Evolutionary conservation across 2,888 invertebrate species (phyloP), one percentile per base, ranked within the genome.

Genomic region (Seira sanloemensis): DNA sequence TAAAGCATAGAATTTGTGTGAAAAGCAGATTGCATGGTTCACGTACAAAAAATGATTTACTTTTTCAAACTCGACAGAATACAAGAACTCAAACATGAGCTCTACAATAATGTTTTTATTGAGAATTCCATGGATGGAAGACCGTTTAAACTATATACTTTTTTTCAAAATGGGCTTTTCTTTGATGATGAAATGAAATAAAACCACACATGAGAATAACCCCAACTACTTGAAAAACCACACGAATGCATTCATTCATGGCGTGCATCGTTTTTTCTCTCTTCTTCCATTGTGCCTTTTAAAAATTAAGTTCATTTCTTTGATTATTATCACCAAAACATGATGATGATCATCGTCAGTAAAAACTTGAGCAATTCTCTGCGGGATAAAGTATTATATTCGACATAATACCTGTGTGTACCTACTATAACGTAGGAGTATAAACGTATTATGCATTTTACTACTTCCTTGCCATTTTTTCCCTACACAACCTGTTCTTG

Each of bases 401-500:
- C 5, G 37, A 37, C 37, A 37, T 37, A 37, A 37, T 37, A 37
- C 37, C 37, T 50, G 58, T 77, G 23, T 72, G 50, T 68, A 26
- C 27, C 62, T 54, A 18, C 18, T 12, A 67, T 75, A 73, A 1
- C 76, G 21, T 46, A 72, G 67, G 37, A 37, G 5, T 5, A n/a
- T n/a, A n/a, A n/a, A n/a, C 5, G 37, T 37, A 12, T 37, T 37
- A 71, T 80, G 19, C 27, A 62, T 74, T 77, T n/a, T 77, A 66
- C 72, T 77, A 77, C 54, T 26, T 2, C n/a, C 46, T 54, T 68
- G 71, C 68, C 37, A 27, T 68, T 24, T 54, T 66, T 50, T 37
- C 46, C 26, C 37, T 66, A 37, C 26, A 62, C 78, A 82, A 82
- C 82, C 77, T 82, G 82, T 77, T 82, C 82, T 82, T 82, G 82